Percentiles rank a stretch among this genome's conserved stretches.
These are phyloP conservation scores for Halcyon chelicuti DNA, from an alignment of 2,797 vertebrate genomes.

Conservation along the genomic window DNA sequence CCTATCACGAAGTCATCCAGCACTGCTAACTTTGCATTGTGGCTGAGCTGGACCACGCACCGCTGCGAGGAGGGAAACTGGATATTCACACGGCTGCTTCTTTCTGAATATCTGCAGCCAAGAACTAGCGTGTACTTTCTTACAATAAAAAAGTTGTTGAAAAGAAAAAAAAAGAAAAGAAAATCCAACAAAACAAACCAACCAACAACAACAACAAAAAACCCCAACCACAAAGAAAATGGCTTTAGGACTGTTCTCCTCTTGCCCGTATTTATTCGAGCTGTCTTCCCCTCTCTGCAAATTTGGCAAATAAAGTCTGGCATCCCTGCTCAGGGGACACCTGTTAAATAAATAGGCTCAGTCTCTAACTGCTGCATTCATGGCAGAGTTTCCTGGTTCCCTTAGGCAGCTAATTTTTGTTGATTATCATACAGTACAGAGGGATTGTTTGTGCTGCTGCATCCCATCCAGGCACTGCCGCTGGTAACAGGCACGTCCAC, in stretches of 20 bases:
- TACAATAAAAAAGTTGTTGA: neutral
- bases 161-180: neutral
- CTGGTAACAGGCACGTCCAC: neutral
- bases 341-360: slow-evolving; percentile 70
- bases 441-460: slow-evolving; percentile 43
- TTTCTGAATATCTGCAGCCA: neutral
- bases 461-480: neutral
- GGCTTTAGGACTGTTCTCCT: slow-evolving; percentile 30
- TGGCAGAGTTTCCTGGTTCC: slow-evolving; percentile 58
- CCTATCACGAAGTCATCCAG: neutral
- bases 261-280: slow-evolving; percentile 45
- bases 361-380: slow-evolving; percentile 55
- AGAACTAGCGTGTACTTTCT: neutral
- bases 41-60: neutral
- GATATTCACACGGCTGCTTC: neutral
- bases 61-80: neutral
- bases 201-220: too few species aligned
- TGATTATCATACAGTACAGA: slow-evolving; percentile 56
- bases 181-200: neutral
- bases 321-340: slow-evolving; percentile 57
- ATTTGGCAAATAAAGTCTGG: slow-evolving; percentile 60
- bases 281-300: slow-evolving; percentile 25
- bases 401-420: slow-evolving; percentile 66
- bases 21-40: neutral
- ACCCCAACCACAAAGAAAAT: neutral